Evolutionary conservation across 2,888 invertebrate genomes (phyloP).

Genomic region (Doris montereyensis): DNA sequence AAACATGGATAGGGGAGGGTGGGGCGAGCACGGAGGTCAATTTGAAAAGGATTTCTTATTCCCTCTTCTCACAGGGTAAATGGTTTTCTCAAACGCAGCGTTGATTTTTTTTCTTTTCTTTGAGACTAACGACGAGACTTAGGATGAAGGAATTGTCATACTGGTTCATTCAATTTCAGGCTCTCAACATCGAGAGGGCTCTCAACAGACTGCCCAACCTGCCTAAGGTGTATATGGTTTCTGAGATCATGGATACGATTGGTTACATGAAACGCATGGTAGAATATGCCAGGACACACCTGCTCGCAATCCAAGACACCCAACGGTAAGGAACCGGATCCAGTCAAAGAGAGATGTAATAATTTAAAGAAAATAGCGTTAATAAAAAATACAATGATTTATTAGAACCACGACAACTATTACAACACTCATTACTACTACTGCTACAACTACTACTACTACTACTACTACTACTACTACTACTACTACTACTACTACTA

Average conservation of each 20-base stretch:
- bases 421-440: too few species aligned
- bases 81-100: too few species aligned
- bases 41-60: too few species aligned
- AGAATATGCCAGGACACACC: neutral
- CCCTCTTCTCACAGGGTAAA: too few species aligned
- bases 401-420: too few species aligned
- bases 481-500: slow-evolving; percentile 1
- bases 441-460: neutral
- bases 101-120: too few species aligned
- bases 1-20: too few species aligned
- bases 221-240: slow-evolving; percentile 10
- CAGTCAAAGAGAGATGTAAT: neutral
- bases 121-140: too few species aligned
- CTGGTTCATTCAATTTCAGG: too few species aligned
- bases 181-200: neutral
- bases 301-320: neutral
- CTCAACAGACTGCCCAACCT: neutral
- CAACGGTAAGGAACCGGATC: neutral
- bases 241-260: slow-evolving; percentile 2
- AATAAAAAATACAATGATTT: neutral
- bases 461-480: slow-evolving; percentile 4
- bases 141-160: too few species aligned
- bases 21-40: too few species aligned
- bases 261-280: neutral
- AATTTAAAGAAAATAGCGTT: neutral